A percentile compares a stretch with the other conserved stretches of the same genome.
These are phyloP conservation scores for Thunnus maccoyii DNA, from an alignment of 2,113 vertebrate genomes.

Conservation along the genomic window DNA sequence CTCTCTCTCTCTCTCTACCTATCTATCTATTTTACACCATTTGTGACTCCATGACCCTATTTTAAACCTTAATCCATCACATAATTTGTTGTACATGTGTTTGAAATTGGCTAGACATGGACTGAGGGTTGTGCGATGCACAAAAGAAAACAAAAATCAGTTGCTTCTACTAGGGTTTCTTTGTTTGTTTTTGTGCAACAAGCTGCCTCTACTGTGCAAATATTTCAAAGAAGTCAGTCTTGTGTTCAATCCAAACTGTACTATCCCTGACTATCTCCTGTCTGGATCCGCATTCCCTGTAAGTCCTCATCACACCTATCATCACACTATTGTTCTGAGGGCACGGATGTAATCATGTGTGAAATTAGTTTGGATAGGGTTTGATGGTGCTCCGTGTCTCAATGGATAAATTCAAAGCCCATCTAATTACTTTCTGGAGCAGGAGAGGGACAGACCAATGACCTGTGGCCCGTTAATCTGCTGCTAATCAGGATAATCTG, in stretches of 20 bases:
- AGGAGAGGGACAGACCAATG: slow-evolving; percentile 24
- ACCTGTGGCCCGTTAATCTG: slow-evolving; percentile 38
- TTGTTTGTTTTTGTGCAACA: not conserved
- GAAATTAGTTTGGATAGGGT: slow-evolving; percentile 70
- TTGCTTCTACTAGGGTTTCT: not conserved
- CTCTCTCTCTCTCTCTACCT: no score
- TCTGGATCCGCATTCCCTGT: not conserved
- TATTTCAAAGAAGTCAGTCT: not conserved
- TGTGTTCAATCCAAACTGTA: not conserved
- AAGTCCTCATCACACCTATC: slow-evolving; percentile 32
- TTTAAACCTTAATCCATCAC: not conserved
- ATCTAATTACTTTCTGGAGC: slow-evolving; percentile 46
- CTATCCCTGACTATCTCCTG: not conserved
- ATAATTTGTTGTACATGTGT: not conserved
- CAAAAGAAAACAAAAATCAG: not conserved
- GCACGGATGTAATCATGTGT: slow-evolving; percentile 61
- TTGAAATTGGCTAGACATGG: not conserved
- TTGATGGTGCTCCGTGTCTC: slow-evolving; percentile 47
- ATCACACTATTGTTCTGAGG: slow-evolving; percentile 45
- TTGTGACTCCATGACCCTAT: no score
- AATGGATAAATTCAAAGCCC: slow-evolving; percentile 43
- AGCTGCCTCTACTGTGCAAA: not conserved
- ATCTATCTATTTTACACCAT: no score
- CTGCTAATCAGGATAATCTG: slow-evolving; percentile 40
- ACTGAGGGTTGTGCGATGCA: not conserved